phyloP scores from a whole-genome alignment of 35 echinoderm and acorn worm genomes.

The Heliocidaris erythrogramma region DNA sequence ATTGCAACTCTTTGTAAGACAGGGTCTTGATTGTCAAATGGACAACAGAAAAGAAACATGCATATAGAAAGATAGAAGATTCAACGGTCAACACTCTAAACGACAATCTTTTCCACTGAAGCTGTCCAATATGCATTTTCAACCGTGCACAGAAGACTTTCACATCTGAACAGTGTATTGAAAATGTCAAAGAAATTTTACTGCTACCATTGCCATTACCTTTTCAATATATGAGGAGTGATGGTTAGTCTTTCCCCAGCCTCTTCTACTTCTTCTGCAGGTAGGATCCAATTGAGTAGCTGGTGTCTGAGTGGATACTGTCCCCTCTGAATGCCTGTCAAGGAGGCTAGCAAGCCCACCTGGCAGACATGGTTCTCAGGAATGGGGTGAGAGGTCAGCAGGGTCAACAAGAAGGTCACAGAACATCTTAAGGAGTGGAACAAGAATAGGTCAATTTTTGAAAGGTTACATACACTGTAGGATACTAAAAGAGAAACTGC shows the following conservation, averaged over 20 bases:
- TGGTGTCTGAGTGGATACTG: conserved; percentile 67
- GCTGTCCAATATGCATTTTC: too few relatives aligned
- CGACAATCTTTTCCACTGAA: too few relatives aligned
- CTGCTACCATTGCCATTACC: background rate
- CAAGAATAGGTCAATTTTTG: background rate
- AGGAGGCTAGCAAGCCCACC: conserved; percentile 43
- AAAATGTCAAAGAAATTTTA: too few relatives aligned
- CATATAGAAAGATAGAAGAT: too few relatives aligned
- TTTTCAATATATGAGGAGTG: conserved; percentile 39
- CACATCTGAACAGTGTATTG: too few relatives aligned
- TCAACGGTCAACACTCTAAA: too few relatives aligned
- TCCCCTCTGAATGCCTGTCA: conserved; percentile 45
- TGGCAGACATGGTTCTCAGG: conserved; percentile 62
- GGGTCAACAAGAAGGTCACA: conserved; percentile 53
- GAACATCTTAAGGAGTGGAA: conserved; percentile 39
- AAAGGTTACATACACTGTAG: background rate
- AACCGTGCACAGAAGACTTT: too few relatives aligned
- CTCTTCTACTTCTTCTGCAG: conserved; percentile 66
- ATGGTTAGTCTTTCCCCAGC: conserved; percentile 59
- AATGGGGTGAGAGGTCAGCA: conserved; percentile 48
- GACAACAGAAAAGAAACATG: too few relatives aligned
- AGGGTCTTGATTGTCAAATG: too few relatives aligned
- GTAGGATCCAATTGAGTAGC: conserved; percentile 71
- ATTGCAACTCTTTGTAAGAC: too few relatives aligned
- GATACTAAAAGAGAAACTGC: background rate